Conservation (phyloP, 2,113 vertebrate genomes). For the Aphyosemion australe region DNA sequence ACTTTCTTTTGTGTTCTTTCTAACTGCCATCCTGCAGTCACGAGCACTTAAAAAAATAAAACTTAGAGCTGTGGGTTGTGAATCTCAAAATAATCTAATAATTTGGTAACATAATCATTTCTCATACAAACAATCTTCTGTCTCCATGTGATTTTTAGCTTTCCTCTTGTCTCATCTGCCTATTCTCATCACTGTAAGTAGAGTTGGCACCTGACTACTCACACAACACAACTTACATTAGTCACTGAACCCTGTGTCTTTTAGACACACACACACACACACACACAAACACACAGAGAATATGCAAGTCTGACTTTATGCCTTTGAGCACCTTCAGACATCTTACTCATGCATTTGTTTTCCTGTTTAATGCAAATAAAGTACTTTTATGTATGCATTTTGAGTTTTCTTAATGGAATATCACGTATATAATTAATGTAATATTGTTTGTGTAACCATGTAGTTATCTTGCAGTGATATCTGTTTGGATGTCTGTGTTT, state of each 20-base stretch:
- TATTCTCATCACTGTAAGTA: conserved; percentile 35
- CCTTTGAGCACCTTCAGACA: conserved; percentile 43
- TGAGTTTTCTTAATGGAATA: too few species aligned
- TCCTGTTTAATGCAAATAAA: conserved; percentile 23
- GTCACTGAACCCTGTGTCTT: conserved; percentile 42
- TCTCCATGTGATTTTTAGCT: conserved; percentile 6
- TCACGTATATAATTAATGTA: too few species aligned
- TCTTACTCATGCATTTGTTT: conserved; percentile 32
- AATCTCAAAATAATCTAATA: too few species aligned
- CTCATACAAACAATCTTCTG: conserved; percentile 5
- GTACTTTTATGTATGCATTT: neutral
- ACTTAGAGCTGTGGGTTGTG: too few species aligned
- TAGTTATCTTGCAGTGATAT: too few species aligned
- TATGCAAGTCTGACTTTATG: conserved; percentile 34
- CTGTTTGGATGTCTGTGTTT: too few species aligned
- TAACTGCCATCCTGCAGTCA: too few species aligned
- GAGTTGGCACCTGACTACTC: conserved; percentile 50
- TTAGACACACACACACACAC: conserved; percentile 12
- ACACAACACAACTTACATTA: conserved; percentile 36
- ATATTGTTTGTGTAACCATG: too few species aligned
- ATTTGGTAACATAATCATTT: too few species aligned
- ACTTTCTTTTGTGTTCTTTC: too few species aligned
- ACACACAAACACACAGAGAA: neutral
- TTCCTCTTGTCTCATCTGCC: conserved; percentile 12
- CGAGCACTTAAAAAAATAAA: too few species aligned